A percentile compares a stretch with the other conserved stretches of the same genome.
Conservation (phyloP, 2,113 vertebrate genomes). For the Otus sunia region DNA sequence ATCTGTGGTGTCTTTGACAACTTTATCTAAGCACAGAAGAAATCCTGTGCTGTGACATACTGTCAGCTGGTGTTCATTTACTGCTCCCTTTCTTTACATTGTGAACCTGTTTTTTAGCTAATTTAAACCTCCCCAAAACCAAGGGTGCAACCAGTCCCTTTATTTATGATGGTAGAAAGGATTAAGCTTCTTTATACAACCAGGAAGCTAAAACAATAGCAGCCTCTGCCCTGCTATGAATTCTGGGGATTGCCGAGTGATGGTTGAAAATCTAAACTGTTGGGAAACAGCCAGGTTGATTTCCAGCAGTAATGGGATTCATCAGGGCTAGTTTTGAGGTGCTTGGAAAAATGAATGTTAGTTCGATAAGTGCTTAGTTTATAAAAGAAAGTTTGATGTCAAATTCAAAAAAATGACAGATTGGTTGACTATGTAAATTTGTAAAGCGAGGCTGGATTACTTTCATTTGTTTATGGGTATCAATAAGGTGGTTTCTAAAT, state of each 20-base stretch:
- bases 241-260: not conserved
- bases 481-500: not conserved
- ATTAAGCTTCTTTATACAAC: not conserved
- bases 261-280: not conserved
- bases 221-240: not conserved
- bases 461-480: not conserved
- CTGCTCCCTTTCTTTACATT: not conserved
- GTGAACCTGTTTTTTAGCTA: not conserved
- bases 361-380: not conserved
- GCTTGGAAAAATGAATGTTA: not conserved
- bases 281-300: not conserved
- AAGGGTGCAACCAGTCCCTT: not conserved
- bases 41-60: not conserved
- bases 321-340: not conserved
- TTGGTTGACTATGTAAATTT: not conserved
- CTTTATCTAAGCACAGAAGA: not conserved
- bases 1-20: not conserved
- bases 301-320: not conserved
- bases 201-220: constrained; percentile 8
- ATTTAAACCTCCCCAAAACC: not conserved
- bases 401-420: not conserved
- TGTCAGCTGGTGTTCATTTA: not conserved
- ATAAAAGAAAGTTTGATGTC: not conserved
- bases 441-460: not conserved
- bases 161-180: not conserved